Evolutionary conservation across 2,888 invertebrate genomes (phyloP).

Genomic region (Lasioglossum pauxillum): DNA sequence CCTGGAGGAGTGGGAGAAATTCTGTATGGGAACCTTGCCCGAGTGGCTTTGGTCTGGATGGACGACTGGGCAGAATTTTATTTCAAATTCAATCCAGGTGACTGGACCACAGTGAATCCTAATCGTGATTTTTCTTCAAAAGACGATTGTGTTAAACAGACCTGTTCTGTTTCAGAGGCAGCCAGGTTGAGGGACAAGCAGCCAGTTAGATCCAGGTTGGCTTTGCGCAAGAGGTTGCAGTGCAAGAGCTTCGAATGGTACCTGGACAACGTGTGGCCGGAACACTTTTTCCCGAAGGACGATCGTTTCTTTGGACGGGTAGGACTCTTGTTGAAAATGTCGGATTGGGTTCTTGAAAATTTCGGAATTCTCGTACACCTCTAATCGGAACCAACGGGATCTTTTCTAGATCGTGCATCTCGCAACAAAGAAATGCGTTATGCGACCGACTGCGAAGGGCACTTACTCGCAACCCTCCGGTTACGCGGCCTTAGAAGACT

Average conservation of each 20-base stretch:
- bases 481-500: constrained; percentile 88
- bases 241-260: constrained; percentile 98
- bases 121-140: background rate
- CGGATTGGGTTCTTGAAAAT: background rate
- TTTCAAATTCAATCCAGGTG: constrained; percentile 92
- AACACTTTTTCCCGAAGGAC: constrained; percentile 96
- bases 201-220: constrained; percentile 87
- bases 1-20: constrained; percentile 95
- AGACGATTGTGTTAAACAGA: background rate
- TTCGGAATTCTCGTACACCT: background rate
- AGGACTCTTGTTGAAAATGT: constrained; percentile 18
- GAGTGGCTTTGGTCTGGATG: constrained; percentile 99
- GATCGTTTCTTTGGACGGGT: constrained; percentile 95
- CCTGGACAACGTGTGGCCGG: constrained; percentile 97
- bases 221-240: constrained; percentile 89
- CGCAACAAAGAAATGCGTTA: constrained; percentile 86
- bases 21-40: constrained; percentile 95
- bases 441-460: constrained; percentile 87
- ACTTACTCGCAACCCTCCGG: constrained; percentile 89
- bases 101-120: background rate
- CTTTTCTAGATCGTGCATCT: constrained; percentile 86
- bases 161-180: constrained; percentile 85
- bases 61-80: constrained; percentile 98
- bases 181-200: constrained; percentile 87
- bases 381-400: background rate